Evolutionary conservation across 2,888 invertebrate genomes (phyloP).

Genomic region (Meta bourneti): DNA sequence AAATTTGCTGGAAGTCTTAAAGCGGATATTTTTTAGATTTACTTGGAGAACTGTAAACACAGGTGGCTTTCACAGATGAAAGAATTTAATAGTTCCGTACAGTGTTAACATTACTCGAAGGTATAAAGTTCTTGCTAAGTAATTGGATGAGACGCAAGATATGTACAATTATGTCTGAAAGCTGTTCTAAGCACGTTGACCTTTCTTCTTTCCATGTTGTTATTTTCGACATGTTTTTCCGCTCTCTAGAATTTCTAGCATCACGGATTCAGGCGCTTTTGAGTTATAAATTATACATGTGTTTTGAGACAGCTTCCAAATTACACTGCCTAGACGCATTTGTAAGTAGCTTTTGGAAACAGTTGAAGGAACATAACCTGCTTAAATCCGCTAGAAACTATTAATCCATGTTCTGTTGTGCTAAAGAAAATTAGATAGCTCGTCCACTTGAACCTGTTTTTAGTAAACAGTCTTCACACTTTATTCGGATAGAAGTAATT

Average conservation of each 20-base stretch:
- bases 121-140: not conserved
- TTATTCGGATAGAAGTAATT: too few species aligned
- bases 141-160: not conserved
- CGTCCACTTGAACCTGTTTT: too few species aligned
- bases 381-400: too few species aligned
- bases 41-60: slow-evolving; percentile 7
- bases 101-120: not conserved
- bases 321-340: too few species aligned
- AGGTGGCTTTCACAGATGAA: not conserved
- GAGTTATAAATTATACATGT: not conserved
- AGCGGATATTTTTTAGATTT: not conserved
- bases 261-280: not conserved
- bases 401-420: too few species aligned
- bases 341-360: too few species aligned
- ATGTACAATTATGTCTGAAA: not conserved
- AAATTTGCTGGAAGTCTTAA: not conserved
- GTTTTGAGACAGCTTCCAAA: not conserved
- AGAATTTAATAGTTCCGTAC: not conserved
- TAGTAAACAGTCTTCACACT: too few species aligned
- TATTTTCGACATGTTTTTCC: not conserved
- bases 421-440: too few species aligned
- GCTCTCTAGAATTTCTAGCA: not conserved
- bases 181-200: slow-evolving; percentile 18
- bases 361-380: too few species aligned
- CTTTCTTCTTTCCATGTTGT: not conserved